Evolutionary conservation across 2,888 invertebrate species (phyloP).

Genomic region (Drosophila macrospina): DNA sequence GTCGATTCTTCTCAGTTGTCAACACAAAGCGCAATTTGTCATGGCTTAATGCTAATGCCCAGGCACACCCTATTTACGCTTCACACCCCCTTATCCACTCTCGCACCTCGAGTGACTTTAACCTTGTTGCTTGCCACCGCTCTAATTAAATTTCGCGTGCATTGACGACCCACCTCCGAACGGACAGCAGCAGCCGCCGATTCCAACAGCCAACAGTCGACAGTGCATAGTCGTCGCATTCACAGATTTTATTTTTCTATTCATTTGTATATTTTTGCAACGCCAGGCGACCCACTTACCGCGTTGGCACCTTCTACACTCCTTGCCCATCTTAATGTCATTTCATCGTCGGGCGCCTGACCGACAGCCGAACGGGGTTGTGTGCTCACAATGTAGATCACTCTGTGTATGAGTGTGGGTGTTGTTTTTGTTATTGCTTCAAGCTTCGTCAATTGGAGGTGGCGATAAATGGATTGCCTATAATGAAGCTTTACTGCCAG

Average conservation of each 20-base stretch:
- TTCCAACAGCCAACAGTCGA: conserved; percentile 8
- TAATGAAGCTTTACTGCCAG: background rate
- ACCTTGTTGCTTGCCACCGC: conserved; percentile 74
- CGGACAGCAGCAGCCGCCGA: conserved; percentile 28
- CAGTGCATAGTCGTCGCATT: conserved; percentile 33
- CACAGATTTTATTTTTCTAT: conserved; percentile 54
- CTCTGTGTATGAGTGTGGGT: conserved; percentile 18
- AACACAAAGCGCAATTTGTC: conserved; percentile 33
- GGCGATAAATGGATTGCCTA: conserved; percentile 13
- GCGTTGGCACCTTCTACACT: conserved; percentile 9
- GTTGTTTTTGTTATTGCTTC: background rate
- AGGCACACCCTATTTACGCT: conserved; percentile 28
- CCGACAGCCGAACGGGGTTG: conserved; percentile 32
- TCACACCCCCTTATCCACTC: background rate
- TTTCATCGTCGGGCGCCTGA: conserved; percentile 51
- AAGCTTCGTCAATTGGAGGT: conserved; percentile 19
- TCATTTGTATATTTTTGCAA: conserved; percentile 40
- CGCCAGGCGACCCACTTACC: conserved; percentile 53
- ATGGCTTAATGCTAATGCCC: conserved; percentile 26
- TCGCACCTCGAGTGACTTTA: conserved; percentile 73
- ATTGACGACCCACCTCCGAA: conserved; percentile 43
- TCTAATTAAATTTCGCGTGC: conserved; percentile 77
- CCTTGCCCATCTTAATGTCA: conserved; percentile 59
- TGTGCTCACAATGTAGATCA: conserved; percentile 28
- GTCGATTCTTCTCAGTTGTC: background rate